Evolutionary conservation across 2,113 vertebrate genomes (phyloP), one percentile per base, ranked within the genome.

Genomic region (Ursus arctos): DNA sequence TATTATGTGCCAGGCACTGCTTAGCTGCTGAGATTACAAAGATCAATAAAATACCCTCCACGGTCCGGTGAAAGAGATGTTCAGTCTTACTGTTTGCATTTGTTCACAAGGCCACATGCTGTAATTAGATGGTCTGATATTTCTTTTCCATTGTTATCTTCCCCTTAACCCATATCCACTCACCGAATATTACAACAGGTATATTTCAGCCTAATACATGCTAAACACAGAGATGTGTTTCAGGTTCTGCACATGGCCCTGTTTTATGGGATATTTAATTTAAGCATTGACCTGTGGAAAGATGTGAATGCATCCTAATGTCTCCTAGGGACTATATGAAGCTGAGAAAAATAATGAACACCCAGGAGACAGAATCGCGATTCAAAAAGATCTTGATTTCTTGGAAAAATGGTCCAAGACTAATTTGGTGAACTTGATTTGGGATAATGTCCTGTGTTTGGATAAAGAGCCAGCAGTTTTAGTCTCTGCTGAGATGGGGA

Each of bases 41-140:
- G 65, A 95, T 97, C 97, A 92, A 89, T 92, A 97, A 97, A 95
- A 95, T 86, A 80, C 51, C 92, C 82, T 97, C 91, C 18, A 15
- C 14, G 81, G 86, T 96, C 95, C 80, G 91, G 79, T 83, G 89
- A 96, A 53, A 93, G 77, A 96, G 65, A 79, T 74, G 92, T 83
- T 95, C 36, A 85, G 24, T 93, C 95, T 96, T 88, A 91, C 95
- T 69, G 53, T 89, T 91, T 69, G 1, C 53, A 21, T 94, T 93
- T 96, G 93, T 76, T 97, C 91, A 89, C 83, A 93, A 36, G 81
- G 33, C 77, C 43, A 43, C 57, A 33, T 74, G 86, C 79, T 86
- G 26, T 69, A 94, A 97, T 96, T 82, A 96, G 85, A 71, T 74
- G 77, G 83, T 47, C 16, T 28, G 19, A 77, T 88, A 55, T 72